Conservation (phyloP, 2,888 invertebrate genomes). For the Megalurothrips usitatus region DNA sequence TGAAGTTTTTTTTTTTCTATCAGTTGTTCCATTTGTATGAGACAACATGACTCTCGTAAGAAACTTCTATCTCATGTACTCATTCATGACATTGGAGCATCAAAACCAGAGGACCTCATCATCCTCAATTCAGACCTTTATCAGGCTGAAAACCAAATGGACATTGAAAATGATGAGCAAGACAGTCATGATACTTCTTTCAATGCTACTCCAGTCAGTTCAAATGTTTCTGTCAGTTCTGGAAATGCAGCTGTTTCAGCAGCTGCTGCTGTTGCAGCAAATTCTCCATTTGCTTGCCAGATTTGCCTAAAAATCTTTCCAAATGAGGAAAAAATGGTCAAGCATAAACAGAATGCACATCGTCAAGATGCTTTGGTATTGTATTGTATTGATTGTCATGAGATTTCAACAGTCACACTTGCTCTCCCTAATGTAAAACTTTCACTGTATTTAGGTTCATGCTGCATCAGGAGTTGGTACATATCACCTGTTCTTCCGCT, state of each 20-base stretch:
- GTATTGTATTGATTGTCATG: neutral
- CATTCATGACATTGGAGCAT: conserved; percentile 50
- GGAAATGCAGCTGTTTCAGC: conserved; percentile 34
- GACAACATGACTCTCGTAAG: conserved; percentile 55
- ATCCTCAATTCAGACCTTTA: conserved; percentile 40
- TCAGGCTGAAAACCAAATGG: conserved; percentile 34
- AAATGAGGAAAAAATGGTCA: conserved; percentile 48
- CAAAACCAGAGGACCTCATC: conserved; percentile 42
- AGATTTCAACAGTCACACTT: no score
- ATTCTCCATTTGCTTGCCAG: conserved; percentile 44
- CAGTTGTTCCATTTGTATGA: conserved; percentile 52
- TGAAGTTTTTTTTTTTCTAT: conserved; percentile 38
- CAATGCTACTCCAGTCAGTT: neutral
- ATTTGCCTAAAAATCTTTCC: conserved; percentile 49
- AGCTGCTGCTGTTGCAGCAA: conserved; percentile 32
- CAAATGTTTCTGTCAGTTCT: neutral
- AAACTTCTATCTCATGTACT: conserved; percentile 52
- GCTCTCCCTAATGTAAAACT: neutral
- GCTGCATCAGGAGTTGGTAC: conserved; percentile 30
- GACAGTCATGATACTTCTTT: conserved; percentile 30
- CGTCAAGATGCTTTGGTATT: conserved; percentile 34
- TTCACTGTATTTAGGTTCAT: neutral
- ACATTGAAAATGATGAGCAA: conserved; percentile 32
- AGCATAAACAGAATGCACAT: conserved; percentile 48
- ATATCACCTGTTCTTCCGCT: conserved; percentile 42